These are phyloP conservation scores for Doryteuthis pealeii DNA, from an alignment of 1,140 invertebrate genomes.

Conservation along the genomic window DNA sequence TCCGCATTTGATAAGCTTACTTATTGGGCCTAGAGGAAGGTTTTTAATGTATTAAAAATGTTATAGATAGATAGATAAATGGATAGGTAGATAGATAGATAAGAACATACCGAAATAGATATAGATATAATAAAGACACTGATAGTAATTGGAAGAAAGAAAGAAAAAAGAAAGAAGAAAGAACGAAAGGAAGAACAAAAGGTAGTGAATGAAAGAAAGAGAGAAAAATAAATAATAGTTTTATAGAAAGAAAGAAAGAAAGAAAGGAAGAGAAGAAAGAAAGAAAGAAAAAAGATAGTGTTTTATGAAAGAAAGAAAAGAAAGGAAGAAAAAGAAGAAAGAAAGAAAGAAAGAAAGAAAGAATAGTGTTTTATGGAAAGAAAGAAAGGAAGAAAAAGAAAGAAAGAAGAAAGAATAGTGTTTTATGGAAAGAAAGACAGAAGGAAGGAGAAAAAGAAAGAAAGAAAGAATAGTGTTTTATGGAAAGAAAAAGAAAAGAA, in stretches of 20 bases:
- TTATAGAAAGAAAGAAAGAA: background rate
- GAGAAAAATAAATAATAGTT: background rate
- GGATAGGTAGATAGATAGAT: too few relatives aligned
- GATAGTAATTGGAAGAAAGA: too few relatives aligned
- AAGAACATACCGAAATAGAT: too few relatives aligned
- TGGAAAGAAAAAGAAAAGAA: background rate
- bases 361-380: background rate
- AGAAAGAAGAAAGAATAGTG: background rate
- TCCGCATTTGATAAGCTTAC: too few relatives aligned
- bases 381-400: background rate
- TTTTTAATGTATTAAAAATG: too few relatives aligned
- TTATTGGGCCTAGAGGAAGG: too few relatives aligned
- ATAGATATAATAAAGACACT: too few relatives aligned
- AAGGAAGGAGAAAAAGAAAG: too few relatives aligned
- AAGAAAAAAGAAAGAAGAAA: too few relatives aligned
- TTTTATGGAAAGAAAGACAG: too few relatives aligned
- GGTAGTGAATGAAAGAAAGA: background rate
- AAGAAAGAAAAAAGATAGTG: background rate
- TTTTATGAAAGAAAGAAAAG: background rate
- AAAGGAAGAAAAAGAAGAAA: background rate
- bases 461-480: too few relatives aligned
- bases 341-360: background rate
- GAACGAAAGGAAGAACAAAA: background rate
- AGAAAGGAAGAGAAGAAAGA: background rate
- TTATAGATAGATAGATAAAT: too few relatives aligned